Conservation (phyloP, 2,113 vertebrate genomes). For the Sula dactylatra region DNA sequence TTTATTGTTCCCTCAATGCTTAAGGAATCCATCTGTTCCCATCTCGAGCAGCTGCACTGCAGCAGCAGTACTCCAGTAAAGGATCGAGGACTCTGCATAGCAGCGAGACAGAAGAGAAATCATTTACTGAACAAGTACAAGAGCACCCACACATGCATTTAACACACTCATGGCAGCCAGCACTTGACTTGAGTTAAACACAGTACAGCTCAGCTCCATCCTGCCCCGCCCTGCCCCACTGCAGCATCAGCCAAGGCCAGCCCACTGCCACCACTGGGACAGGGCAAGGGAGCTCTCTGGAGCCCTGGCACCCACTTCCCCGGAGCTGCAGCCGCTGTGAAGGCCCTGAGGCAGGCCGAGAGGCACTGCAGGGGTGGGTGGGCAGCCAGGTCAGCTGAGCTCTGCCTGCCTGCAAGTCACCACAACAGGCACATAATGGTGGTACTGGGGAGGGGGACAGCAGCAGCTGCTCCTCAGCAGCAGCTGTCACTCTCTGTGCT, state of each 20-base stretch:
- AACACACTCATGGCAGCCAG: neutral
- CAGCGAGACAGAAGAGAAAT: neutral
- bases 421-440: neutral
- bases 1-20: neutral
- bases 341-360: neutral
- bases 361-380: neutral
- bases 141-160: neutral
- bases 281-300: neutral
- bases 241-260: neutral
- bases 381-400: neutral
- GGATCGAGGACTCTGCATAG: neutral
- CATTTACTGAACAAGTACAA: rapidly evolving
- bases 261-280: neutral
- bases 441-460: neutral
- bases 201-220: rapidly evolving
- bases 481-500: neutral
- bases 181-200: neutral
- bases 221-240: neutral
- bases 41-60: neutral
- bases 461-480: neutral
- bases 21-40: neutral
- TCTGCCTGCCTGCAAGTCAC: neutral
- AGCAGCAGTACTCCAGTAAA: neutral
- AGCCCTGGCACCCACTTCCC: neutral
- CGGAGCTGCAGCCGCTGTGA: neutral